A percentile compares a stretch with the other conserved stretches of the same genome.
phyloP scores from a whole-genome alignment of 2,888 invertebrate genomes.

The Perizoma affinitatum region DNA sequence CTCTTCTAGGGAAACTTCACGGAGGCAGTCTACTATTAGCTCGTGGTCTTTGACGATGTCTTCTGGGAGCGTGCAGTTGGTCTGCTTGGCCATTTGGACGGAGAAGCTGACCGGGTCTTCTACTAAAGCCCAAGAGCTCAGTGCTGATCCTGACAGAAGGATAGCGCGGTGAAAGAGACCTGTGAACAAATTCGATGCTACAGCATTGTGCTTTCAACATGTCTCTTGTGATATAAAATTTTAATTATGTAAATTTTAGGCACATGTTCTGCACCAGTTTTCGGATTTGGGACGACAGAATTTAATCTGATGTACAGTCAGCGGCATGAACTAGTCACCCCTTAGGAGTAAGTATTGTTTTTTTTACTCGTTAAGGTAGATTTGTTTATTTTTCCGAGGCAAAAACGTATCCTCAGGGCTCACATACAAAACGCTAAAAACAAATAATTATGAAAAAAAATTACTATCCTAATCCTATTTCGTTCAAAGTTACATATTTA shows the following conservation, averaged over 20 bases:
- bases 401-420: too few relatives aligned
- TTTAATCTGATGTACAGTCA: too few relatives aligned
- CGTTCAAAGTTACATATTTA: too few relatives aligned
- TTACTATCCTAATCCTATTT: too few relatives aligned
- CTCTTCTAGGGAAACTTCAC: constrained; percentile 89
- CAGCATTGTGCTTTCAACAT: not conserved
- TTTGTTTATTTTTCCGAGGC: too few relatives aligned
- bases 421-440: too few relatives aligned
- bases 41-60: constrained; percentile 93
- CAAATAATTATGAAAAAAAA: too few relatives aligned
- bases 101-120: constrained; percentile 94
- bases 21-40: constrained; percentile 92
- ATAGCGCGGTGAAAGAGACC: constrained; percentile 95
- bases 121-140: constrained; percentile 95
- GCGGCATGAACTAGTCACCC: too few relatives aligned
- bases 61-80: constrained; percentile 93
- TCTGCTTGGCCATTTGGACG: constrained; percentile 90
- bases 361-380: too few relatives aligned
- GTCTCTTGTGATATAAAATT: not conserved
- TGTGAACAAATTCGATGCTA: constrained; percentile 59
- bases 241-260: not conserved
- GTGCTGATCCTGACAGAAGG: constrained; percentile 93
- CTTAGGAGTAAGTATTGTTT: too few relatives aligned
- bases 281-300: too few relatives aligned
- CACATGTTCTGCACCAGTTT: too few relatives aligned